phyloP scores from a whole-genome alignment of 2,113 vertebrate species.

The Romanogobio albipinnatus region DNA sequence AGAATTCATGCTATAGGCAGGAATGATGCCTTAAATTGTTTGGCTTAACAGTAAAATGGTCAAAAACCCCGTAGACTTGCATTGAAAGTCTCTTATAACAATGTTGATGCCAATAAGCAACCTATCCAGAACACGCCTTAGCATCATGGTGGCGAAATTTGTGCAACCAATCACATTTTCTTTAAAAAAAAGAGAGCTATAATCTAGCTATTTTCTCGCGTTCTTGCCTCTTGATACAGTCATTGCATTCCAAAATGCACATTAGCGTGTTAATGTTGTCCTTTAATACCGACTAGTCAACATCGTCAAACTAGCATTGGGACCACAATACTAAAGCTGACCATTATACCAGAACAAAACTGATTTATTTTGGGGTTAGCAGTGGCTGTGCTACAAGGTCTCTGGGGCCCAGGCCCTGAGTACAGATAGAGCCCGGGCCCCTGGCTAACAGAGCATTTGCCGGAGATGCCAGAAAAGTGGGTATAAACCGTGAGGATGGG shows the following conservation, averaged over 20 bases:
- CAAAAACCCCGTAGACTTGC: background rate
- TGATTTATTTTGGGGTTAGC: background rate
- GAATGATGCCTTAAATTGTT: background rate
- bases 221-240: background rate
- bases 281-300: background rate
- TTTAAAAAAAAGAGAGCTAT: background rate
- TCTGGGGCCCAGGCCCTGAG: background rate
- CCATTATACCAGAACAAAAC: background rate
- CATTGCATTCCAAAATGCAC: conserved; percentile 25
- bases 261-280: conserved; percentile 51
- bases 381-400: background rate
- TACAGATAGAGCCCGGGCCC: background rate
- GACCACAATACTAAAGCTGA: background rate
- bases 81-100: background rate
- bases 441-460: conserved; percentile 43
- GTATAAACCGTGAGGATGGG: conserved; percentile 43
- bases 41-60: background rate
- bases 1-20: no score
- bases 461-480: conserved; percentile 28
- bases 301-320: background rate
- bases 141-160: background rate
- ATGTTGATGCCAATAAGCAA: background rate
- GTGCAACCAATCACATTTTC: no score
- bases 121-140: background rate
- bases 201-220: conserved; percentile 20